A percentile compares a stretch with the other conserved stretches of the same genome.
These are phyloP conservation scores for Thymelicus lineola DNA, from an alignment of 2,888 invertebrate genomes.

Conservation along the genomic window DNA sequence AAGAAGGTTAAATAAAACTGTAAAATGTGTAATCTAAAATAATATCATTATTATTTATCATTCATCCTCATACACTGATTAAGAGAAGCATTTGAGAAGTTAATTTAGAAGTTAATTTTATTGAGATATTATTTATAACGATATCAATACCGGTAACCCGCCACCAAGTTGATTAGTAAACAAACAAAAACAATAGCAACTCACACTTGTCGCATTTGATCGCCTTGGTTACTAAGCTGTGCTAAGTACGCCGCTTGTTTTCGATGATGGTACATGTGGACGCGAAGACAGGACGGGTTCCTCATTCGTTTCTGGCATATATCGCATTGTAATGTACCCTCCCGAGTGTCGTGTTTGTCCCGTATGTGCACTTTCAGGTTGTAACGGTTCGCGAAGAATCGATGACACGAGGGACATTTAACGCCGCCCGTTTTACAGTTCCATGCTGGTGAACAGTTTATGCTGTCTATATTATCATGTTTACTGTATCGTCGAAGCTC, in stretches of 20 bases:
- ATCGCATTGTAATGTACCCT: conserved; percentile 88
- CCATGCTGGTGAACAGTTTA: conserved; percentile 60
- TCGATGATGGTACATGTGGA: conserved; percentile 88
- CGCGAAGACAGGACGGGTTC: conserved; percentile 86
- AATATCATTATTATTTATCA: too few species aligned
- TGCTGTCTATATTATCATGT: neutral
- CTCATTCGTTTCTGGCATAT: conserved; percentile 89
- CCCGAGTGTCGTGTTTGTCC: conserved; percentile 89
- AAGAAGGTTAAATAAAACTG: too few species aligned
- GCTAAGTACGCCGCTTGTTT: conserved; percentile 84
- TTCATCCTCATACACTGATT: too few species aligned
- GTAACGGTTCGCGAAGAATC: conserved; percentile 88
- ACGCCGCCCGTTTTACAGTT: conserved; percentile 83
- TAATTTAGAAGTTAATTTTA: too few species aligned
- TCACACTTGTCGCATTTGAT: conserved; percentile 49
- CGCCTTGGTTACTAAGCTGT: conserved; percentile 66
- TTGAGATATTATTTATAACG: too few species aligned
- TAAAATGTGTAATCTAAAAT: too few species aligned
- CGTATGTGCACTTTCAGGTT: conserved; percentile 90
- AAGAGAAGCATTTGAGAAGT: too few species aligned
- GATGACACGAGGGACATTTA: conserved; percentile 87
- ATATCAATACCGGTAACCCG: neutral
- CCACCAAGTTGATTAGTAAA: conserved; percentile 17
- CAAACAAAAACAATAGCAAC: conserved; percentile 14
- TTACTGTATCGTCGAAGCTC: neutral